These are phyloP conservation scores for Unio delphinus DNA, from an alignment of 2,888 invertebrate genomes.

Conservation along the genomic window DNA sequence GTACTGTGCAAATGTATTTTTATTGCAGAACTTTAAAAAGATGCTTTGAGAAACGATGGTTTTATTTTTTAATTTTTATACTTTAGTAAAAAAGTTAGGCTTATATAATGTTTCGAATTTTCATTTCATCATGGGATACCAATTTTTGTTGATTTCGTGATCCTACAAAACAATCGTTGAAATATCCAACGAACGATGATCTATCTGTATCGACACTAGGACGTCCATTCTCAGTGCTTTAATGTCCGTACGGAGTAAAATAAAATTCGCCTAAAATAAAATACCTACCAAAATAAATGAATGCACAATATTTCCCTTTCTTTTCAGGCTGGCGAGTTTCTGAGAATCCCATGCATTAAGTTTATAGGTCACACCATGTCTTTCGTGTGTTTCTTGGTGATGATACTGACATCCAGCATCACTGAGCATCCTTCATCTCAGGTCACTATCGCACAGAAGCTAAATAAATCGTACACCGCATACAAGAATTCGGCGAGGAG, in stretches of 20 bases:
- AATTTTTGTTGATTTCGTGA: no score
- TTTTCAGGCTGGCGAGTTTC: constrained; percentile 58
- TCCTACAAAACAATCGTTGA: no score
- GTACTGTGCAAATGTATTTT: background rate
- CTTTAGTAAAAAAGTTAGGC: no score
- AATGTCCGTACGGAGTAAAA: no score
- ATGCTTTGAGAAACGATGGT: background rate
- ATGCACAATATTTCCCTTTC: background rate
- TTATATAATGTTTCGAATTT: no score
- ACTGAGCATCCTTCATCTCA: constrained; percentile 37
- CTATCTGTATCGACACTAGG: no score
- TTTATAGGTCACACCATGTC: constrained; percentile 65
- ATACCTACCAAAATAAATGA: background rate
- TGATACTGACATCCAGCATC: constrained; percentile 56
- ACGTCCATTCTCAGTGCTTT: no score
- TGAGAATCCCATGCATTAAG: constrained; percentile 64
- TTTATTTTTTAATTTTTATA: background rate
- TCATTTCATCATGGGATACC: no score
- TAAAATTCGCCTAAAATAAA: no score
- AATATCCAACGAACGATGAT: no score
- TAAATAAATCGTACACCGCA: constrained; percentile 17
- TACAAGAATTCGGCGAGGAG: background rate
- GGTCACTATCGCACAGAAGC: constrained; percentile 14
- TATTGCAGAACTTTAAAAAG: background rate
- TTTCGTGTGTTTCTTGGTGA: constrained; percentile 58